phyloP scores from a whole-genome alignment of 53 echinoderm and acorn worm genomes.

The Echinometra lucunter region DNA sequence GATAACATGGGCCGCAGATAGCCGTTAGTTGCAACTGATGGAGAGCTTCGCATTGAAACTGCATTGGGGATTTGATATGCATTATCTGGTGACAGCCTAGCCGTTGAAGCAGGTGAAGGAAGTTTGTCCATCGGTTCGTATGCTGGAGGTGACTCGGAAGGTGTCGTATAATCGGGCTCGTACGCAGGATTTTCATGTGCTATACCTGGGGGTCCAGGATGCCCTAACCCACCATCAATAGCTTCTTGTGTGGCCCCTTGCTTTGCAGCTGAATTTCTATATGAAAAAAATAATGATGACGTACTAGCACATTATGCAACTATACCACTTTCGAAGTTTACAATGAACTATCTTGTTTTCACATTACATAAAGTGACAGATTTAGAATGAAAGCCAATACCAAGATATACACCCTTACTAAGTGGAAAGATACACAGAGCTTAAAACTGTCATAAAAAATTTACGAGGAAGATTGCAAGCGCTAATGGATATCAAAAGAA shows the following conservation, averaged over 20 bases:
- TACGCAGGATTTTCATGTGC: constrained; percentile 1
- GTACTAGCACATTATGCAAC: no score
- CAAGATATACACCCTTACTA: not conserved
- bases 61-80: not conserved
- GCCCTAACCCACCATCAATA: not conserved
- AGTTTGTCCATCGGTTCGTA: constrained; percentile 39
- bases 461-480: not conserved
- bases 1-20: constrained; percentile 7
- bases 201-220: not conserved
- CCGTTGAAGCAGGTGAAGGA: not conserved
- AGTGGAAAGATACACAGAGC: not conserved
- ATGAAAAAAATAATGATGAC: not conserved
- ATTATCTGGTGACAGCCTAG: not conserved
- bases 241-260: not conserved
- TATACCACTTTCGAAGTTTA: not conserved
- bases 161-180: not conserved
- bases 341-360: not conserved
- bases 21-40: constrained; percentile 16
- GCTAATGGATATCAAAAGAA: not conserved
- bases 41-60: not conserved
- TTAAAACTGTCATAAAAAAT: not conserved
- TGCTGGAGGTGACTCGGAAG: not conserved
- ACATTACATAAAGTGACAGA: not conserved
- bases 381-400: not conserved
- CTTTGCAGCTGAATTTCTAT: constrained; percentile 25